A percentile compares a stretch with the other conserved stretches of the same genome.
Conservation (phyloP, 2,113 vertebrate genomes). For the Anguilla japonica region DNA sequence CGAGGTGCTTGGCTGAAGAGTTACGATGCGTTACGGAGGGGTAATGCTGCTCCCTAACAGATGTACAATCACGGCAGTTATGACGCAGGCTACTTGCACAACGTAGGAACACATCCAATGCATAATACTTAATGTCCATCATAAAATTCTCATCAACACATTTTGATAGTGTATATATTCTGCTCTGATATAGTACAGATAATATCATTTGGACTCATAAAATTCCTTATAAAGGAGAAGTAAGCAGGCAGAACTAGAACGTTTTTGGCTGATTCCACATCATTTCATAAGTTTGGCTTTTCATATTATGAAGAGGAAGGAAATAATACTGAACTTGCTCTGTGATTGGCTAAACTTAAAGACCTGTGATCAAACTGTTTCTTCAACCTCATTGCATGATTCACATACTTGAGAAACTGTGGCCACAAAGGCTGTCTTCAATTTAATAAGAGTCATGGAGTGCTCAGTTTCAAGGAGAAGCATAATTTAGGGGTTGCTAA, state of each 20-base stretch:
- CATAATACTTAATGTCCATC: not conserved
- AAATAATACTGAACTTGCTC: not conserved
- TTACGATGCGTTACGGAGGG: not conserved
- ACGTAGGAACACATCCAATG: not conserved
- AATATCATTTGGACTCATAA: no score
- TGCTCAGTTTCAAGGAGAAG: not conserved
- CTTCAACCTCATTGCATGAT: not conserved
- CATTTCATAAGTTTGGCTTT: not conserved
- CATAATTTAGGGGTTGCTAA: not conserved
- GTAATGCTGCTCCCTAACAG: not conserved
- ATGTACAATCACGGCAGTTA: not conserved
- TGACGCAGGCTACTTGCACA: not conserved
- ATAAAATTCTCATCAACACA: no score
- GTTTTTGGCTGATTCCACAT: not conserved
- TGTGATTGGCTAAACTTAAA: not conserved
- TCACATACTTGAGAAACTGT: not conserved
- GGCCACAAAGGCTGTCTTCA: not conserved
- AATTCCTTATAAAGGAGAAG: no score
- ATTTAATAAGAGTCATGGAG: not conserved
- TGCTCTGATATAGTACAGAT: no score
- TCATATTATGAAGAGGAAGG: not conserved
- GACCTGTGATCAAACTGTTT: not conserved
- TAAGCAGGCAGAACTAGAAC: not conserved
- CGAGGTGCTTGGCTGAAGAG: not conserved
- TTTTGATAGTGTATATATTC: no score